phyloP scores from a whole-genome alignment of 2,888 invertebrate species.

The Phasia obesa region DNA sequence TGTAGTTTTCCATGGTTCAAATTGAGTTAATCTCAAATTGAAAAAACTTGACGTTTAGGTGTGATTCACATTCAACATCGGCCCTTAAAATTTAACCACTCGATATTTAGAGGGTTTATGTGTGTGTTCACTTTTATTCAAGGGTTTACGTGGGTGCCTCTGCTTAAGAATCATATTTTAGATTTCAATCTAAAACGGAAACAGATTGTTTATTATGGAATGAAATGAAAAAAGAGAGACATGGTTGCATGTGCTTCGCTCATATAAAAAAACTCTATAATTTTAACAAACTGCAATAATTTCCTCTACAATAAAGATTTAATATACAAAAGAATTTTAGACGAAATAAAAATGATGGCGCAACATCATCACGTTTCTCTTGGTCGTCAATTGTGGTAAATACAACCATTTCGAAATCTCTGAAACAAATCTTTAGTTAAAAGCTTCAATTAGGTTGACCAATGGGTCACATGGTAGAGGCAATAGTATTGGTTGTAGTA shows the following conservation, averaged over 20 bases:
- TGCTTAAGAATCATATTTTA: constrained; percentile 11
- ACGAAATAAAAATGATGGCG: constrained; percentile 19
- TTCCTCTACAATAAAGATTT: constrained; percentile 47
- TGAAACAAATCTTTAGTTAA: constrained; percentile 59
- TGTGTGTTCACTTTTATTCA: no score
- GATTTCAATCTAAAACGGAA: constrained; percentile 62
- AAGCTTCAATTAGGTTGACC: constrained; percentile 48
- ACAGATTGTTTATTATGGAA: constrained; percentile 43
- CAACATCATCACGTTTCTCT: constrained; percentile 51
- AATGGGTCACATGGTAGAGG: constrained; percentile 36
- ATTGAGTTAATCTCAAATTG: no score
- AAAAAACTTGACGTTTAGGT: no score
- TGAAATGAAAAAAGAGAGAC: background rate
- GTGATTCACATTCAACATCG: no score
- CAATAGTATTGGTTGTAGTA: background rate
- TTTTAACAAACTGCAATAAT: constrained; percentile 66
- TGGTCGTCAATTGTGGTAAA: constrained; percentile 67
- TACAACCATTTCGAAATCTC: constrained; percentile 65
- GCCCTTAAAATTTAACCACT: no score
- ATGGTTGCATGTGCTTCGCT: constrained; percentile 36
- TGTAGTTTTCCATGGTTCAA: no score
- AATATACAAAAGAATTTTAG: constrained; percentile 42
- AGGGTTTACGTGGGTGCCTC: no score
- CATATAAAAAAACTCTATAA: constrained; percentile 56
- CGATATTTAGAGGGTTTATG: no score